Conservation (phyloP, 2,113 vertebrate species). For the Cnemophilus loriae region DNA sequence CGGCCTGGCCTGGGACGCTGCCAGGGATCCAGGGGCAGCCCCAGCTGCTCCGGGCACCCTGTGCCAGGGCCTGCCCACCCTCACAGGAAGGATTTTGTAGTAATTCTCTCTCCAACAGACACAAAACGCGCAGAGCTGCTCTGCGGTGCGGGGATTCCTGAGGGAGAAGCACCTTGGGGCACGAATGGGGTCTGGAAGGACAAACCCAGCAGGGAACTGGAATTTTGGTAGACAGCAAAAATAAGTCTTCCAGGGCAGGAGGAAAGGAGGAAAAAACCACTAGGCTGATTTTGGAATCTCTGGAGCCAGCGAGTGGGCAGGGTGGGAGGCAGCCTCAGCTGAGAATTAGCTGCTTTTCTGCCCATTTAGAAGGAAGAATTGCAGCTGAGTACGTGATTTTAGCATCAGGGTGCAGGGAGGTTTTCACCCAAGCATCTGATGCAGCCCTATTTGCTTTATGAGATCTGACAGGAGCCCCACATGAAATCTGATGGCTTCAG, state of each 20-base stretch:
- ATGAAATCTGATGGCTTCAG: background rate
- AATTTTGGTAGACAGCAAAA: background rate
- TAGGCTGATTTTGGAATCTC: background rate
- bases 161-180: background rate
- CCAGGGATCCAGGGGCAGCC: background rate
- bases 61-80: background rate
- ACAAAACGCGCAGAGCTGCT: background rate
- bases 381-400: accelerated
- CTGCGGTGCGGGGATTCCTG: accelerated
- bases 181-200: background rate
- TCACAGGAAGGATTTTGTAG: background rate
- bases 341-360: background rate
- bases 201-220: background rate
- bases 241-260: background rate
- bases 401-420: background rate
- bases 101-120: background rate
- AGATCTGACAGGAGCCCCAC: background rate
- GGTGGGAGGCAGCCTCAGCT: background rate
- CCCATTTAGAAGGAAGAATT: background rate
- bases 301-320: accelerated
- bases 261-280: accelerated
- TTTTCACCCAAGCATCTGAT: background rate
- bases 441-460: background rate
- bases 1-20: background rate
- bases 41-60: background rate